Base-by-base conservation (phyloP, 2,888 invertebrate genomes). In the Chrysina gloriosa region DNA sequence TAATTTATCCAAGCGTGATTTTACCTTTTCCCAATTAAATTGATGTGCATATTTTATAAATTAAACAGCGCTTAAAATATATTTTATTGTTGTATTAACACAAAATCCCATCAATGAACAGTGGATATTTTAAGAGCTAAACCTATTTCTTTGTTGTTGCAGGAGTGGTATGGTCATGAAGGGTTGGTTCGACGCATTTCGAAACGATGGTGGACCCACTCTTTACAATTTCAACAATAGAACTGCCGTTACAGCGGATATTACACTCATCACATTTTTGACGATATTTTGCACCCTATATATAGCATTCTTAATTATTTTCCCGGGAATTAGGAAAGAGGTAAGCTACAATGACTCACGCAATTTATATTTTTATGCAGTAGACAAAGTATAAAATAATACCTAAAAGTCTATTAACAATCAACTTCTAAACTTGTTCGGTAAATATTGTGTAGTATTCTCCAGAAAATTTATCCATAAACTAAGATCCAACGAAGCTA, bases 131-230 rank as follows among this genome's bases (percentile, higher is more conserved):
- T 31, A 31, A 31, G 31, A 9, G 31, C 31, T 31, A 31, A 9
- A 31, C 7, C 21, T 23, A 3, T 47, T 47, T 7, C 34, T 14
- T 9, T 52, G n/a, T 31, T 14, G 19, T 52, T 52, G 1, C 52
- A 52, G 52, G 52, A 31, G 52, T 25, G n/a, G 58, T 14, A 61
- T 61, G 42, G 79, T 75, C 77, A 95, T 94, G 94, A 93, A 90
- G 89, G 96, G 96, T 85, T 96, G 96, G 96, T 97, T 97, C 86
- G 96, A 96, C 85, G 96, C 96, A 74, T 98, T 97, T 88, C 93
- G 98, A 82, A 92, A 92, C 86, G 94, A 96, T 87, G 97, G 97
- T 82, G 97, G 96, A 77, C 98, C 98, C 75, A 97, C 97, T 77
- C 90, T 97, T 74, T 98, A 98, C 86, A 93, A 92, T 80, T 95